These are phyloP conservation scores for Orthosia gracilis DNA, from an alignment of 2,888 invertebrate species.

Conservation along the genomic window DNA sequence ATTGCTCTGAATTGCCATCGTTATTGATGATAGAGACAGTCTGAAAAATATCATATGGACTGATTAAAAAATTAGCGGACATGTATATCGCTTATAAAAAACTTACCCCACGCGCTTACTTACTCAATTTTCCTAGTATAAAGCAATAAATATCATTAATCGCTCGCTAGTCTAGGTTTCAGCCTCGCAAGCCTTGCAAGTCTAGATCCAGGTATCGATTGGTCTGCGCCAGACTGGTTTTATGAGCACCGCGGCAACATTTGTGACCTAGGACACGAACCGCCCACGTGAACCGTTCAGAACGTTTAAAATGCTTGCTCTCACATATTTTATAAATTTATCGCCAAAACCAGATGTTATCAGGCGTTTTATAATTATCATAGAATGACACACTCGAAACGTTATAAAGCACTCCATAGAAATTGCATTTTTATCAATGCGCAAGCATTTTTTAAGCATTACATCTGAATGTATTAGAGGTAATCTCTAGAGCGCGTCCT, in stretches of 20 bases:
- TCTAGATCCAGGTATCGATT: constrained; percentile 79
- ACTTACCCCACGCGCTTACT: constrained; percentile 49
- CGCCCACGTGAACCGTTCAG: constrained; percentile 34
- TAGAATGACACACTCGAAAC: neutral
- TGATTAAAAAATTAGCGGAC: constrained; percentile 49
- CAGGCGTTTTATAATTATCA: constrained; percentile 28
- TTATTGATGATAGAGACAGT: constrained; percentile 18
- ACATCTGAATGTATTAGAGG: constrained; percentile 16
- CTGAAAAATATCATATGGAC: constrained; percentile 13
- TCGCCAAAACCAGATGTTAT: constrained; percentile 33
- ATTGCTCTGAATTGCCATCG: constrained; percentile 30
- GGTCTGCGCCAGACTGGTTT: constrained; percentile 69
- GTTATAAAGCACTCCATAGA: constrained; percentile 4
- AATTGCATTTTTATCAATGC: constrained; percentile 20
- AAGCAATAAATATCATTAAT: constrained; percentile 59
- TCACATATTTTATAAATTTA: constrained; percentile 29
- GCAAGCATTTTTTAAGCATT: constrained; percentile 19
- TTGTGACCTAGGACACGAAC: constrained; percentile 57
- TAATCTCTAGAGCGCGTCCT: constrained; percentile 37
- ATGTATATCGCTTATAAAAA: constrained; percentile 54
- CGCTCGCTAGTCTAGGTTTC: constrained; percentile 74
- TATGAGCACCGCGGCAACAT: constrained; percentile 67
- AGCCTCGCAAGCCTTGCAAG: constrained; percentile 69
- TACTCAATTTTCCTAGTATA: constrained; percentile 63
- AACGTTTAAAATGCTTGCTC: constrained; percentile 23